Evolutionary conservation across 1,140 invertebrate species (phyloP).

Genomic region (Ptiloglossa arizonensis): DNA sequence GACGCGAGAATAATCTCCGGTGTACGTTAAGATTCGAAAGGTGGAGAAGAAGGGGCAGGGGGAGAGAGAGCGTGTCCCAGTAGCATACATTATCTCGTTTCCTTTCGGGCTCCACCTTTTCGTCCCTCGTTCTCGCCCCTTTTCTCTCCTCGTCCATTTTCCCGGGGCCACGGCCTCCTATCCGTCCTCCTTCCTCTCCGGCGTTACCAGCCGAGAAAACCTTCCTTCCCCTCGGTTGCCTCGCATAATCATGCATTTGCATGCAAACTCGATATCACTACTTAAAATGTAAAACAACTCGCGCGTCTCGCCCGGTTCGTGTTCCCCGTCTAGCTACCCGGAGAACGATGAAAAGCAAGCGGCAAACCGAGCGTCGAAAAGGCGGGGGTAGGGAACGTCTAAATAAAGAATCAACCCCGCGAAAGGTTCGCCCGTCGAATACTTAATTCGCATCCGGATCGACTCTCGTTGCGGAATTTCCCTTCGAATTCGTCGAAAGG

Average conservation of each 20-base stretch:
- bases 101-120: slow-evolving; percentile 52
- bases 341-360: slow-evolving; percentile 38
- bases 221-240: slow-evolving; percentile 49
- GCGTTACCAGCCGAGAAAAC: slow-evolving; percentile 35
- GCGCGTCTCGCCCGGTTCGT: slow-evolving; percentile 19
- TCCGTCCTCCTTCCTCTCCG: slow-evolving; percentile 33
- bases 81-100: slow-evolving; percentile 71
- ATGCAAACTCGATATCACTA: slow-evolving; percentile 81
- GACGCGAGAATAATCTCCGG: slow-evolving; percentile 37
- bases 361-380: slow-evolving; percentile 12
- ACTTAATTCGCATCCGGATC: slow-evolving; percentile 32
- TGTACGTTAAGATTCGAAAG: slow-evolving; percentile 60
- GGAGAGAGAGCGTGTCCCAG: slow-evolving; percentile 61
- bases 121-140: slow-evolving; percentile 40
- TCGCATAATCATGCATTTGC: slow-evolving; percentile 79
- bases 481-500: not conserved
- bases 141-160: slow-evolving; percentile 23
- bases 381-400: not conserved
- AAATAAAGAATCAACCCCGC: slow-evolving; percentile 40
- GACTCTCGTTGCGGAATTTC: not conserved
- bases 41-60: not conserved
- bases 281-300: slow-evolving; percentile 81
- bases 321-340: slow-evolving; percentile 4
- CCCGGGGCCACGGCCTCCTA: not conserved
- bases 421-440: not conserved